Evolutionary conservation across 1,140 invertebrate genomes (phyloP).

Genomic region (Ooceraea biroi): DNA sequence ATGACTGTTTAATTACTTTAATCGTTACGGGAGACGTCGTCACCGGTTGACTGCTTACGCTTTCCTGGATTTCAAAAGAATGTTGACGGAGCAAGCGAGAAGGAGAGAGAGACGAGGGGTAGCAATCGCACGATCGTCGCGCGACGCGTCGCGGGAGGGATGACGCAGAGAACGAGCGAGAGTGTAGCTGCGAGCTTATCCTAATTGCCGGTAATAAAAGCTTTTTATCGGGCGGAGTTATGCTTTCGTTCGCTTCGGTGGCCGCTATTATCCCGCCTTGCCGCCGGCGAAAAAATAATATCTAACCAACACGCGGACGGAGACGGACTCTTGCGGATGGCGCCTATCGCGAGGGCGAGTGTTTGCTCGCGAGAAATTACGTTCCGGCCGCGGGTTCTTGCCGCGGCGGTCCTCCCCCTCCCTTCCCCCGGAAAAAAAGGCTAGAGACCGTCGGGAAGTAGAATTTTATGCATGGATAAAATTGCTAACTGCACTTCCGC

Average conservation of each 20-base stretch:
- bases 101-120: slow-evolving; percentile 20
- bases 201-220: slow-evolving; percentile 79
- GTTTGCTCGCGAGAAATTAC: slow-evolving; percentile 36
- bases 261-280: slow-evolving; percentile 68
- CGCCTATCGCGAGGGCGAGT: slow-evolving; percentile 10
- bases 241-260: slow-evolving; percentile 75
- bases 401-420: too few species aligned
- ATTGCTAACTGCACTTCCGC: slow-evolving; percentile 45
- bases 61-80: not conserved
- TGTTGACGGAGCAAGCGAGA: slow-evolving; percentile 7
- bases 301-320: slow-evolving; percentile 66
- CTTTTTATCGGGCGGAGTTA: slow-evolving; percentile 79
- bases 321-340: slow-evolving; percentile 46
- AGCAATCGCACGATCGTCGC: too few species aligned
- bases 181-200: slow-evolving; percentile 70
- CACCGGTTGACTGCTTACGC: not conserved
- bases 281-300: slow-evolving; percentile 76
- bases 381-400: slow-evolving; percentile 18
- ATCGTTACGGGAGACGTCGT: not conserved
- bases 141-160: not conserved
- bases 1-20: not conserved
- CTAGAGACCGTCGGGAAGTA: not conserved
- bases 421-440: slow-evolving; percentile 7
- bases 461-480: slow-evolving; percentile 52
- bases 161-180: not conserved